Evolutionary conservation across 2,888 invertebrate genomes (phyloP).

Genomic region (Mactromeris polynyma): DNA sequence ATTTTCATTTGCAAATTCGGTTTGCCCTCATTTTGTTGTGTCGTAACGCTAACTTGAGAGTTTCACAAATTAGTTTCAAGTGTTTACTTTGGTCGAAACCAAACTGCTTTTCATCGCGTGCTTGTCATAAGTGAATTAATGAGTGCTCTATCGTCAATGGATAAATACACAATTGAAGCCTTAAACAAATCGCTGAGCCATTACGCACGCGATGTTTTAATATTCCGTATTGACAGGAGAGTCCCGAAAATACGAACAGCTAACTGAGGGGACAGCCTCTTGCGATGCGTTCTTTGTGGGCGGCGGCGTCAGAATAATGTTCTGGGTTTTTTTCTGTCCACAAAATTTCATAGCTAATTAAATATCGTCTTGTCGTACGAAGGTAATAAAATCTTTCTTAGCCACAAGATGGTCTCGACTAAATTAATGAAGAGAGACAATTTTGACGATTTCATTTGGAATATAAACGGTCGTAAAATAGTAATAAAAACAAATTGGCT

Average conservation of each 20-base stretch:
- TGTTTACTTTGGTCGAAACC: neutral
- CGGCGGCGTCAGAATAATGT: neutral
- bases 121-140: neutral
- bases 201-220: neutral
- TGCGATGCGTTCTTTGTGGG: neutral
- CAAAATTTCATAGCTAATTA: slow-evolving; percentile 11
- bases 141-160: neutral
- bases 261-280: neutral
- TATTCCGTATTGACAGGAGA: neutral
- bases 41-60: neutral
- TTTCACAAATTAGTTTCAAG: neutral
- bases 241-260: neutral
- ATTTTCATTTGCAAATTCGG: too few species aligned
- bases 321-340: neutral
- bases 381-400: slow-evolving; percentile 28
- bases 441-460: slow-evolving; percentile 46
- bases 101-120: neutral
- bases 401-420: slow-evolving; percentile 7
- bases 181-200: too few species aligned
- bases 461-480: slow-evolving; percentile 40
- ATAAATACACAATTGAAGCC: neutral
- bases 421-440: slow-evolving; percentile 47
- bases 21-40: too few species aligned
- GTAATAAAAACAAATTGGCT: slow-evolving; percentile 61
- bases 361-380: slow-evolving; percentile 17